Conservation (phyloP, 2,888 invertebrate species). For the Ypsolopha sequella region DNA sequence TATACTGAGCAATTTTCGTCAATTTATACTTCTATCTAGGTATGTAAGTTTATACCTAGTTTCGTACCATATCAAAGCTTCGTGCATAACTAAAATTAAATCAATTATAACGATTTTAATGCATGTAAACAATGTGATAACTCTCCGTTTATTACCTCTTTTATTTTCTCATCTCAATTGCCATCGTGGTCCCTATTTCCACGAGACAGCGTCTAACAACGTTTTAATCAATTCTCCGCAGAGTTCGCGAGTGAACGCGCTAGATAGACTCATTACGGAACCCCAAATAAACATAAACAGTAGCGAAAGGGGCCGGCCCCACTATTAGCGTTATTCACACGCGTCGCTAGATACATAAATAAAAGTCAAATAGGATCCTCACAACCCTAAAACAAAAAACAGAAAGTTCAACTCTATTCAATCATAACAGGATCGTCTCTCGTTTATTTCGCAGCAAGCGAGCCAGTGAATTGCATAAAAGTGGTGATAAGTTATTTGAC, state of each 20-base stretch:
- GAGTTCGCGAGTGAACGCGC: conserved; percentile 66
- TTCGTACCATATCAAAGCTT: too few relatives aligned
- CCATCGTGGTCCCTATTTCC: conserved; percentile 46
- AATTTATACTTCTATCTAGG: too few relatives aligned
- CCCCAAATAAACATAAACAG: conserved; percentile 71
- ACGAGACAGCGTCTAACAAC: conserved; percentile 63
- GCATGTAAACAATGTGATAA: conserved; percentile 35
- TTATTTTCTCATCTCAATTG: conserved; percentile 21
- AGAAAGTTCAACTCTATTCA: conserved; percentile 19
- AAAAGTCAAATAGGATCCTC: conserved; percentile 42
- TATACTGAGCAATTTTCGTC: too few relatives aligned
- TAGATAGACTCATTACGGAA: conserved; percentile 66
- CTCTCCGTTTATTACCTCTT: conserved; percentile 16
- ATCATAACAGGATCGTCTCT: conserved; percentile 50
- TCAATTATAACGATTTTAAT: conserved; percentile 10
- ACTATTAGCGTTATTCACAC: conserved; percentile 68
- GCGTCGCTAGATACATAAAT: conserved; percentile 64
- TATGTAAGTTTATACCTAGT: too few relatives aligned
- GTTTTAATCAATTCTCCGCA: conserved; percentile 70
- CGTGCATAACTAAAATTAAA: not conserved
- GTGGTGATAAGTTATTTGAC: conserved; percentile 68
- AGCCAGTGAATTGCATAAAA: conserved; percentile 48
- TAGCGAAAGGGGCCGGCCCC: conserved; percentile 58
- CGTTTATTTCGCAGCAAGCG: conserved; percentile 40
- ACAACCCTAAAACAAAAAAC: conserved; percentile 56